Evolutionary conservation across 1,140 invertebrate genomes (phyloP), one percentile per base, ranked within the genome.

Genomic region (Phymorhynchus buccinoides): DNA sequence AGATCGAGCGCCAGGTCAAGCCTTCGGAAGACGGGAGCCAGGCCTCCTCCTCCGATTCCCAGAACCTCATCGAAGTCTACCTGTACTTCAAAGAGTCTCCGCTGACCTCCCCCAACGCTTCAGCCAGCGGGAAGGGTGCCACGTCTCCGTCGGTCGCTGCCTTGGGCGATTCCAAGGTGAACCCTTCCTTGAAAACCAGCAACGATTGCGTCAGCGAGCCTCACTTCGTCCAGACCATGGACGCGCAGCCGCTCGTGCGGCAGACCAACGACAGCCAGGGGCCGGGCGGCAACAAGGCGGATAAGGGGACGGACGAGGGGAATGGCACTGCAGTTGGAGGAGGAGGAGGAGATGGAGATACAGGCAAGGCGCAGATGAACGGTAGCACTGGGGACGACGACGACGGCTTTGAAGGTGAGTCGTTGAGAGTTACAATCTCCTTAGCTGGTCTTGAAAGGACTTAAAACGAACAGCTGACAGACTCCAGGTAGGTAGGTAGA

Each of bases 191-290:
- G 32, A 81, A 81, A 48, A 27, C 73, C 35, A 75, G 35, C 73
- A 81, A 81, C 80, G 80, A 66, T 62, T 83, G 81, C n/a, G 39
- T 71, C 12, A 83, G 81, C 41, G 18, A 56, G 12, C 81, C 81
- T 37, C 62, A 83, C 27, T 18, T 83, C 62, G 41, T 83, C 62
- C n/a, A 30, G 37, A 71, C 62, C 81, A 73, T 83, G 81, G 66
- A 83, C 66, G 81, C 81, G 3, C 81, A 83, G 81, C 81, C 81
- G 39, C 35, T 35, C 22, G 62, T 39, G 30, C 62, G 41, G 37
- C 41, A 41, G 0, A 18, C 32, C 22, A 83, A 83, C 66, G 81
- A 83, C 81, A 83, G 62, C 14, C 81, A 42, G 22, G 81, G 66
- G 14, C 16, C 30, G 37, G 37, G 56, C 56, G 80, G 35, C 12